A percentile compares a stretch with the other conserved stretches of the same genome.
Evolutionary conservation across 2,797 vertebrate genomes (phyloP).

Genomic region (Acridotheres tristis): DNA sequence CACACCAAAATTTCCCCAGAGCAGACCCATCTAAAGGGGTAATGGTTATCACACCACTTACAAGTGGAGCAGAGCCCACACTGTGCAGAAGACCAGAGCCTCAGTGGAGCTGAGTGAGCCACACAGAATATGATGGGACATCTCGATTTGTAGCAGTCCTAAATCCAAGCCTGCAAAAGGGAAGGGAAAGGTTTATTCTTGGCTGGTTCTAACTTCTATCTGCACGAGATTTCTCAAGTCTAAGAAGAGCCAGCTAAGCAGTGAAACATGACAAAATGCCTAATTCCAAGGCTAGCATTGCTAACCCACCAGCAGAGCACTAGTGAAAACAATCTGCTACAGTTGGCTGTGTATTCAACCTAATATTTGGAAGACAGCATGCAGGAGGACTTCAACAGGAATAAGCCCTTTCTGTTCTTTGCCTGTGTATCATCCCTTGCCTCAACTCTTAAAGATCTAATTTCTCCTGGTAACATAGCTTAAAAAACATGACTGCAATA

Average conservation of each 20-base stretch:
- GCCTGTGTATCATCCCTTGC: not conserved
- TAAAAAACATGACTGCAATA: not conserved
- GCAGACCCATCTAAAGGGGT: not conserved
- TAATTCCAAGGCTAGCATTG: not conserved
- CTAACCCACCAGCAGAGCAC: not conserved
- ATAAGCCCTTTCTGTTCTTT: not conserved
- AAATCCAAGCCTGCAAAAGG: not conserved
- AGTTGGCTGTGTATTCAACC: not conserved
- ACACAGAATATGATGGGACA: not conserved
- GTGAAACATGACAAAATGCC: not conserved
- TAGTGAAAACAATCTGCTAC: not conserved
- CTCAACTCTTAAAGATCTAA: not conserved
- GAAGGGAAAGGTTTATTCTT: not conserved
- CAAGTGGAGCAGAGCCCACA: not conserved
- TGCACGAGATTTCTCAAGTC: not conserved
- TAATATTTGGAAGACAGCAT: not conserved
- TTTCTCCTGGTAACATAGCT: not conserved
- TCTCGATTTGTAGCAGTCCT: not conserved
- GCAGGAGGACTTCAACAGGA: not conserved
- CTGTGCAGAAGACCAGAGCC: not conserved
- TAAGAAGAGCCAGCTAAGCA: not conserved
- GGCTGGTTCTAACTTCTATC: not conserved
- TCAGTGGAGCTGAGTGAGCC: accelerated
- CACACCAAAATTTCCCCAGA: not conserved
- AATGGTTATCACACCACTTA: not conserved